Evolutionary conservation across 2,888 invertebrate species (phyloP), one percentile per base, ranked within the genome.

Genomic region (Mesorhabditis spiculigera): DNA sequence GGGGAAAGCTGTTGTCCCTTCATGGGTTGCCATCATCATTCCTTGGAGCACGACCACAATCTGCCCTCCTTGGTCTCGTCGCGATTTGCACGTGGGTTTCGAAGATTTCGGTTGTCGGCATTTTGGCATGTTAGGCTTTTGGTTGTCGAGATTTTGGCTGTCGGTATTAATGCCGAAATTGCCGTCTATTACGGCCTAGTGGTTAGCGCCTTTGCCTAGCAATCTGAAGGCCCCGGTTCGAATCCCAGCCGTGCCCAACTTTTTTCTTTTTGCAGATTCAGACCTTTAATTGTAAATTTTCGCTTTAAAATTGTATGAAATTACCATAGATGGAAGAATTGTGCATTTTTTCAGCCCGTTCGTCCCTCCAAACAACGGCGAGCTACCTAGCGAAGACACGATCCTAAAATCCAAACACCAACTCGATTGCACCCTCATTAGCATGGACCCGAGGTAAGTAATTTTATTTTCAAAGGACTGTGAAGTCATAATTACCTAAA

Each of bases 351-450:
- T 68, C 71, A 84, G 85, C 4, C 98, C 98, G 0, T 98, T 98
- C 86, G 98, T 98, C 0, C 98, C 98, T 13, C 95, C 98, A 42
- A 95, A 95, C 71, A 89, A 96, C 68, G 90, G 96, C 71, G 98
- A 99, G 88, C 61, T 72, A 42, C 95, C 96, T 4, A 94, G 96
- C 86, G 95, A 97, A 87, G 98, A 98, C 88, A 93, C 96, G 82
- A 96, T 98, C 92, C 95, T 98, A 89, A 98, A 98, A 88, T 95
- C 95, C 87, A 98, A 98, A 89, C 98, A 98, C 89, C 95, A 96
- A 87, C 90, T 99, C 83, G 97, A 98, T 88, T 90, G 98, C 67
- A 70, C 76, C 4, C 68, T 84, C 5, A 72, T 83, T 13, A 83
- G 80, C 4, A 77, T 84, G 75, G 85, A 85, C 72, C 72, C 71